Evolutionary conservation across 1,140 invertebrate species (phyloP), one percentile per base, ranked within the genome.

Genomic region (Macrostomum lignano): DNA sequence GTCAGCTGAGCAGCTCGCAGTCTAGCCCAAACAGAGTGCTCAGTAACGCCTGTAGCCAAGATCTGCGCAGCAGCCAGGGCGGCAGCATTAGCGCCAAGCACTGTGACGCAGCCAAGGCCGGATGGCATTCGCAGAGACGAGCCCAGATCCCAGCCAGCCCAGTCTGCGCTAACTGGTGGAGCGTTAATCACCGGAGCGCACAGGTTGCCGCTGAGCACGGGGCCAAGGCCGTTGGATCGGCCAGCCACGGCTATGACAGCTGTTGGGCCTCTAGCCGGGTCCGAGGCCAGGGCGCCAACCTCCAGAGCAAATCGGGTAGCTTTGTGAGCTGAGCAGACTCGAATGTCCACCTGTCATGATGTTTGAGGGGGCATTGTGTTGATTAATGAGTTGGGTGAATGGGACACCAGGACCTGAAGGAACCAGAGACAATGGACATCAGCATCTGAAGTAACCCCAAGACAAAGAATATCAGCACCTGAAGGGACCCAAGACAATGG

Each of bases 171-270:
- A 7, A 55, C 17, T 42, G 84, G 86, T 24, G 86, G 86, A 53
- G 79, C 88, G 51, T 93, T 94, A 46, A 94, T 91, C 2, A 93
- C 82, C 6, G 86, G 86, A 46, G 71, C 73, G 10, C 68, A 63
- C 3, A 77, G 71, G 54, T 86, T 93, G 25, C 75, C 82, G 21
- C 79, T 76, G 2, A 88, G 60, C 1, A 94, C 84, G 20, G 81
- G 84, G 2, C 86, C 86, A 9, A 96, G 60, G 7, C 86, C 86
- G 59, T 96, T 96, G 36, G 79, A 88, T 37, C 84, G 67, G 5
- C 86, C 86, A 28, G 86, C 86, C 0, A 93, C 79, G 7, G 81
- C 82, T 28, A 96, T 70, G 48, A 93, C 71, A 4, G 93, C 74
- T 15, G 79, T 67, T 31, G 76, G 26, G 3, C 4, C 26, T 9